Conservation (phyloP, 2,888 invertebrate species). For the Hololepta plana region DNA sequence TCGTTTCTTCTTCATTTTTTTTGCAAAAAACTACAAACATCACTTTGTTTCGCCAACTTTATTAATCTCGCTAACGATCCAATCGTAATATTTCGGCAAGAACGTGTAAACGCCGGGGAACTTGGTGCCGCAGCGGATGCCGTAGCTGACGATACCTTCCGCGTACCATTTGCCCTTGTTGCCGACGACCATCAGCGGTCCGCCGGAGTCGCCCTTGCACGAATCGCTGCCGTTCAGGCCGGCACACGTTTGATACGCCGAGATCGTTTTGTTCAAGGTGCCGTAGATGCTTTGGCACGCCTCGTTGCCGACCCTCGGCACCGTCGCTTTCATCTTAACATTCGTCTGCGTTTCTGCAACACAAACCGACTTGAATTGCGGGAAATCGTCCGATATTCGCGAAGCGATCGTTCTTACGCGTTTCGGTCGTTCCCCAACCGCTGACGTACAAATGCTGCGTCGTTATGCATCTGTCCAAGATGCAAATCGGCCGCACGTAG, state of each 20-base stretch:
- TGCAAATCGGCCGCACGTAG: conserved; percentile 22
- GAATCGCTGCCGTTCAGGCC: conserved; percentile 49
- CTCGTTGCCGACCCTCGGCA: conserved; percentile 35
- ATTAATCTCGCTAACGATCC: conserved; percentile 32
- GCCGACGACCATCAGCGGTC: conserved; percentile 47
- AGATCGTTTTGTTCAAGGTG: no score
- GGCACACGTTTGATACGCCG: no score
- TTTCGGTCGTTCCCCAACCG: conserved; percentile 35
- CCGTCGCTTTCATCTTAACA: conserved; percentile 41
- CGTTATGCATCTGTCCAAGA: conserved; percentile 9
- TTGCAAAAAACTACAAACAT: no score
- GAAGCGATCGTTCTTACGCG: conserved; percentile 16
- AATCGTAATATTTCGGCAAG: conserved; percentile 37
- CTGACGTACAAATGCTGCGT: conserved; percentile 17
- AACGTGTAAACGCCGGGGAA: conserved; percentile 56
- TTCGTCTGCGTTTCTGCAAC: no score
- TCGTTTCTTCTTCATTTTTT: no score
- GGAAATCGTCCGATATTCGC: no score
- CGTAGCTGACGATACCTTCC: conserved; percentile 51
- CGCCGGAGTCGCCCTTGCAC: conserved; percentile 66
- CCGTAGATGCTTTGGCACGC: conserved; percentile 35
- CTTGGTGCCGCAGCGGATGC: conserved; percentile 44
- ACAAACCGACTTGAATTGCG: no score
- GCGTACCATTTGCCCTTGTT: conserved; percentile 34
- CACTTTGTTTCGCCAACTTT: no score